Conservation (phyloP, 2,888 invertebrate species). For the Zygothrica quintamaculata region DNA sequence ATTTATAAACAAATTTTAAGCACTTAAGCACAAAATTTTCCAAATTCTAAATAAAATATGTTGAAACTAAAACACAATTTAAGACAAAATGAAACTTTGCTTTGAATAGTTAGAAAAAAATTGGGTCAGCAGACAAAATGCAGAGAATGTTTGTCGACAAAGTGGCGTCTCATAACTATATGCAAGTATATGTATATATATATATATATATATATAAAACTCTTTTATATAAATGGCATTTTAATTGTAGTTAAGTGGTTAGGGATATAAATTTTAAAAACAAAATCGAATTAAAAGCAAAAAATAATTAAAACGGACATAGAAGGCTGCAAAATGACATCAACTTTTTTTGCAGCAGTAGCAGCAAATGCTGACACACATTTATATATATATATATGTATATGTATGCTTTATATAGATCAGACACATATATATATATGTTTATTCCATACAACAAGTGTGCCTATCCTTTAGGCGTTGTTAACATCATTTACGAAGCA, state of each 20-base stretch:
- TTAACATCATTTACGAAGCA: constrained; percentile 57
- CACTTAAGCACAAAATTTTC: too few species aligned
- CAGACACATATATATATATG: too few species aligned
- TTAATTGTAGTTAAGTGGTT: constrained; percentile 67
- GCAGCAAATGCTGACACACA: too few species aligned
- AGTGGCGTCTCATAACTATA: constrained; percentile 25
- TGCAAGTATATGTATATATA: too few species aligned
- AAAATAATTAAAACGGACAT: too few species aligned
- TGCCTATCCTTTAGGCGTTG: constrained; percentile 40
- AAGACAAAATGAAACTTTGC: constrained; percentile 33
- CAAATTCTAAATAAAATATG: too few species aligned
- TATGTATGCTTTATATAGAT: too few species aligned
- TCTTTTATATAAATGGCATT: constrained; percentile 51
- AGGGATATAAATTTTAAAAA: constrained; percentile 13
- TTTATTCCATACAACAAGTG: too few species aligned
- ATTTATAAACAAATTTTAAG: constrained; percentile 7
- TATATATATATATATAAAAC: too few species aligned
- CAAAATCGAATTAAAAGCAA: constrained; percentile 54
- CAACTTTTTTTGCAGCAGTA: constrained; percentile 41
- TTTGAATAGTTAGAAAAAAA: constrained; percentile 66
- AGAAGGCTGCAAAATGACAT: constrained; percentile 65
- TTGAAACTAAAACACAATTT: not conserved
- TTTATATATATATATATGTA: too few species aligned
- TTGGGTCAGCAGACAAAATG: constrained; percentile 66
- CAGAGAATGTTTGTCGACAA: constrained; percentile 22